Percentiles rank a stretch among this genome's conserved stretches.
Conservation (phyloP, 1,140 invertebrate species). For the Bombyx mori region DNA sequence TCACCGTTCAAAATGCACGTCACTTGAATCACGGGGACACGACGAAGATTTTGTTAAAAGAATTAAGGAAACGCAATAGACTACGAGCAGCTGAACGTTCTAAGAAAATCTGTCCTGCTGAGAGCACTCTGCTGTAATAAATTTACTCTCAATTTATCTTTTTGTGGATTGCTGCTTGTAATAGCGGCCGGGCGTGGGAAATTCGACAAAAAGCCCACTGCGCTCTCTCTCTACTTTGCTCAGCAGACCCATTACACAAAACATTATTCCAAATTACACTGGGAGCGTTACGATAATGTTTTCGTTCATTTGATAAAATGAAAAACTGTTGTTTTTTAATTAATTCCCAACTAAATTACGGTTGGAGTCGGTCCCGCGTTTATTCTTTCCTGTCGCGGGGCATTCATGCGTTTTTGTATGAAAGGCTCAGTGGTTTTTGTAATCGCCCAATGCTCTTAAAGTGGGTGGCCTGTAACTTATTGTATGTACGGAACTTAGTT, state of each 20-base stretch:
- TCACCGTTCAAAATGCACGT: too few species aligned
- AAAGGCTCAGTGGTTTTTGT: too few species aligned
- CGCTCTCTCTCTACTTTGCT: conserved; percentile 27
- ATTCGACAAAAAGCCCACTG: conserved; percentile 38
- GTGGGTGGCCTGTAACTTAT: too few species aligned
- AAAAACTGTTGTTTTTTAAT: conserved; percentile 29
- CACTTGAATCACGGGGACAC: not conserved
- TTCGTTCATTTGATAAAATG: conserved; percentile 35
- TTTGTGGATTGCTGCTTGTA: conserved; percentile 48
- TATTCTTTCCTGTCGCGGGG: too few species aligned
- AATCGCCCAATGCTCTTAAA: too few species aligned
- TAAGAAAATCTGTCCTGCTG: conserved; percentile 48
- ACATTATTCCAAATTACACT: conserved; percentile 46
- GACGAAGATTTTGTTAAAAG: conserved; percentile 13
- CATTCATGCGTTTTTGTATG: too few species aligned
- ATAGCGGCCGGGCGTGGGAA: conserved; percentile 40
- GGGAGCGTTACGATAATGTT: conserved; percentile 37
- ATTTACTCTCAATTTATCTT: conserved; percentile 55
- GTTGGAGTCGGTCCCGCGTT: too few species aligned
- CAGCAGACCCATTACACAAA: conserved; percentile 39
- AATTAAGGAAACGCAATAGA: conserved; percentile 33
- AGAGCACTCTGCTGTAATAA: conserved; percentile 51
- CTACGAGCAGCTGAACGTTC: conserved; percentile 36
- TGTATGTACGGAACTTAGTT: too few species aligned
- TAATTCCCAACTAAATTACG: conserved; percentile 19